Percentiles rank a stretch among this genome's conserved stretches.
Conservation (phyloP, 64 coral and sea anemone genomes). For the Montipora capricornis region DNA sequence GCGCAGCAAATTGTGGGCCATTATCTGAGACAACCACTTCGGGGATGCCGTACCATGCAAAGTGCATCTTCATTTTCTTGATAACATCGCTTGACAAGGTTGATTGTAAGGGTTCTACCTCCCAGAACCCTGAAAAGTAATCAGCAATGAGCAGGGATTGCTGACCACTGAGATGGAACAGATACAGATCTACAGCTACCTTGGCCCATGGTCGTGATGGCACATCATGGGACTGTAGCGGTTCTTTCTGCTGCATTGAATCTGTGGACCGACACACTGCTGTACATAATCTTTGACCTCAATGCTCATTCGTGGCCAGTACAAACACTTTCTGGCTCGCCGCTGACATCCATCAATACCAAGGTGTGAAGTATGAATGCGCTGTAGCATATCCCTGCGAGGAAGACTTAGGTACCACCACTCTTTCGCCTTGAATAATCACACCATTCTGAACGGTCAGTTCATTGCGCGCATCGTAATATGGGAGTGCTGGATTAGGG, state of each 20-base stretch:
- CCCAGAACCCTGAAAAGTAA: too few relatives aligned
- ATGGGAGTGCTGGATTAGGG: not conserved
- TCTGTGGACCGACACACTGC: not conserved
- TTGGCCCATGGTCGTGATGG: slow-evolving; percentile 20
- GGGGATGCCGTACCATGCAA: too few relatives aligned
- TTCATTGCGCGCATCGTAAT: slow-evolving; percentile 10
- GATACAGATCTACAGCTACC: too few relatives aligned
- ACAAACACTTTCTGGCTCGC: slow-evolving; percentile 9
- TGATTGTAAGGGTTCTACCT: too few relatives aligned
- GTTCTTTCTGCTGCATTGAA: slow-evolving; percentile 6
- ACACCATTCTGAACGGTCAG: slow-evolving; percentile 22
- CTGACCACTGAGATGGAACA: too few relatives aligned
- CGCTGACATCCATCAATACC: not conserved
- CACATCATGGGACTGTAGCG: not conserved
- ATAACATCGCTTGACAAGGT: too few relatives aligned
- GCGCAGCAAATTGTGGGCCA: too few relatives aligned
- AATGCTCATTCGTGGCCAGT: not conserved
- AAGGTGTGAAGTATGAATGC: slow-evolving; percentile 50
- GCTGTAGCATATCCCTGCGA: not conserved
- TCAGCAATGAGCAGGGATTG: too few relatives aligned
- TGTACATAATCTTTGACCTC: slow-evolving; percentile 28
- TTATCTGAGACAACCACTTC: too few relatives aligned
- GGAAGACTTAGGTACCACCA: slow-evolving; percentile 19
- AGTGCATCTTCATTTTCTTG: too few relatives aligned
- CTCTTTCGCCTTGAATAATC: slow-evolving; percentile 4